A percentile compares a stretch with the other conserved stretches of the same genome.
Conservation (phyloP, 2,113 vertebrate genomes). For the Columba livia region DNA sequence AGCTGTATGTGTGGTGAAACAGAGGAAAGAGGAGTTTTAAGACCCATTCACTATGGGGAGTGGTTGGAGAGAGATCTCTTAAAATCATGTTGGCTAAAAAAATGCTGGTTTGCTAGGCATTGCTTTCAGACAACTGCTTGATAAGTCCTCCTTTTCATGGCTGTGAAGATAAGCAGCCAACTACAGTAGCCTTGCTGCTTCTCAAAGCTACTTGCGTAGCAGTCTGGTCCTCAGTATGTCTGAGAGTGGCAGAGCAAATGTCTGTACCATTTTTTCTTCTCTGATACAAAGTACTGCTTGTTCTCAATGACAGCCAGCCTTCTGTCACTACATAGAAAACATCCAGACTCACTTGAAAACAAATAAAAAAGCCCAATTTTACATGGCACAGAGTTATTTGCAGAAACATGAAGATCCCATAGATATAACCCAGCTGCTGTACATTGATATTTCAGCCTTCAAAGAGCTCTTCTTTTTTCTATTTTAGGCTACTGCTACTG, state of each 20-base stretch:
- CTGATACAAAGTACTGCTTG: background rate
- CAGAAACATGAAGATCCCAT: background rate
- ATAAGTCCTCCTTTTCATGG: background rate
- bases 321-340: background rate
- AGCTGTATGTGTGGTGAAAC: background rate
- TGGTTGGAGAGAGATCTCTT: background rate
- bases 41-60: background rate
- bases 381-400: background rate
- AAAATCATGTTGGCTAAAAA: background rate
- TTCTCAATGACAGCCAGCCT: background rate
- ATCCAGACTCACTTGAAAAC: background rate
- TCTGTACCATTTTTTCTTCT: background rate
- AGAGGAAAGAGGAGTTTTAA: background rate
- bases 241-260: background rate
- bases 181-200: background rate
- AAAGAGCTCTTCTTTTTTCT: background rate
- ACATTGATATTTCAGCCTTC: background rate
- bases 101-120: background rate
- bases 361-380: background rate
- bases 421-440: background rate
- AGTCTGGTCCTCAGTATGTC: background rate
- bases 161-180: background rate
- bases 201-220: background rate
- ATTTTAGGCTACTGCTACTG: background rate
- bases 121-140: background rate